phyloP scores from a whole-genome alignment of 2,888 invertebrate genomes.

The Anarsia innoxiella region DNA sequence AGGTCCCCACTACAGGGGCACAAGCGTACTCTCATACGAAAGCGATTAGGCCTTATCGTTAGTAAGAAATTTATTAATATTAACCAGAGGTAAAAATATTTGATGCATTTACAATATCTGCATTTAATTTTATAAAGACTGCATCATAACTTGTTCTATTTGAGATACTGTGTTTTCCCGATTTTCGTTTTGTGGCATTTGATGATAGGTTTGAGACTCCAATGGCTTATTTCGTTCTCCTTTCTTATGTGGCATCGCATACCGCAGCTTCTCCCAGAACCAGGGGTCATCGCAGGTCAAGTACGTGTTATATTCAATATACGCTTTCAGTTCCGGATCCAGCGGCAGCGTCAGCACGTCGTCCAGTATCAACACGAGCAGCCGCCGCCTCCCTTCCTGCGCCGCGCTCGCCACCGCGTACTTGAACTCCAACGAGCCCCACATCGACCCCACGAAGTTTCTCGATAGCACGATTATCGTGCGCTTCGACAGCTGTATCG shows the following conservation, averaged over 20 bases:
- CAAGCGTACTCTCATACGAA: too few species aligned
- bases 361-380: conserved; percentile 5
- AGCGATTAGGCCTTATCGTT: too few species aligned
- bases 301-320: conserved; percentile 7
- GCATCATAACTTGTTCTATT: too few species aligned
- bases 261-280: conserved; percentile 10
- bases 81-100: too few species aligned
- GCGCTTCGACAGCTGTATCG: conserved; percentile 3
- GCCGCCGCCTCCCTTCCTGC: conserved; percentile 2
- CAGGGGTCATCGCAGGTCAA: conserved; percentile 6
- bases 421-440: conserved; percentile 8
- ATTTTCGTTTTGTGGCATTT: too few species aligned
- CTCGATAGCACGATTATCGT: conserved; percentile 10
- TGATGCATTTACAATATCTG: too few species aligned
- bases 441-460: conserved; percentile 6
- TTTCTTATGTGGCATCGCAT: conserved; percentile 7
- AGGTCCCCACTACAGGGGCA: too few species aligned
- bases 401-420: conserved; percentile 4
- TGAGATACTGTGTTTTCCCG: too few species aligned
- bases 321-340: conserved; percentile 4
- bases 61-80: too few species aligned
- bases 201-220: too few species aligned
- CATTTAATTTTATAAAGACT: too few species aligned
- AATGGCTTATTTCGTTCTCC: too few species aligned
- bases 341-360: conserved; percentile 3